Evolutionary conservation across 2,888 invertebrate genomes (phyloP).

Genomic region (Hartigia nigra): DNA sequence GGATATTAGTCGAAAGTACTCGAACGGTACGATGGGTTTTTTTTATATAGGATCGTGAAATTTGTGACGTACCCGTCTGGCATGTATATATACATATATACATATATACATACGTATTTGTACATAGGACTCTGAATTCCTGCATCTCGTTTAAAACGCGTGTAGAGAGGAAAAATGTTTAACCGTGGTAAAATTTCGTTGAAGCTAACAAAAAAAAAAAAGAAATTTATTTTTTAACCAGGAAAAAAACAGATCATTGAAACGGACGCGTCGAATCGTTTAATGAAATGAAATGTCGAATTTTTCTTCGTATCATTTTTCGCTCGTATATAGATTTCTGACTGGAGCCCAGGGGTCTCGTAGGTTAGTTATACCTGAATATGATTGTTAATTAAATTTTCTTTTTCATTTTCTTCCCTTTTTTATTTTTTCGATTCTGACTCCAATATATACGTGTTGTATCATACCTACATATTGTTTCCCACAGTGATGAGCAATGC

Average conservation of each 20-base stretch:
- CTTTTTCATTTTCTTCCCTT: neutral
- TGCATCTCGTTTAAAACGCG: neutral
- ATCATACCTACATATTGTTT: constrained; percentile 2
- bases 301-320: neutral
- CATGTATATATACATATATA: neutral
- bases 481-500: constrained; percentile 20
- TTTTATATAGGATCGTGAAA: neutral
- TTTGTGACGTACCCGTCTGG: neutral
- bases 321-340: neutral
- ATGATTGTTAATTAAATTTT: neutral
- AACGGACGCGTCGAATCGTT: neutral
- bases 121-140: neutral
- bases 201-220: neutral
- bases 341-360: neutral
- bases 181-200: neutral
- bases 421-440: neutral
- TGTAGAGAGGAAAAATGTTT: neutral
- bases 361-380: neutral
- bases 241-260: neutral
- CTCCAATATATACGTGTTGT: neutral
- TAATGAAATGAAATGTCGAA: neutral
- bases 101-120: neutral
- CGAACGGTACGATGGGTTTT: neutral
- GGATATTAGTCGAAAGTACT: constrained; percentile 37
- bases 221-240: no score